Evolutionary conservation across 1,140 invertebrate species (phyloP).

Genomic region (Eufriesea mexicana): DNA sequence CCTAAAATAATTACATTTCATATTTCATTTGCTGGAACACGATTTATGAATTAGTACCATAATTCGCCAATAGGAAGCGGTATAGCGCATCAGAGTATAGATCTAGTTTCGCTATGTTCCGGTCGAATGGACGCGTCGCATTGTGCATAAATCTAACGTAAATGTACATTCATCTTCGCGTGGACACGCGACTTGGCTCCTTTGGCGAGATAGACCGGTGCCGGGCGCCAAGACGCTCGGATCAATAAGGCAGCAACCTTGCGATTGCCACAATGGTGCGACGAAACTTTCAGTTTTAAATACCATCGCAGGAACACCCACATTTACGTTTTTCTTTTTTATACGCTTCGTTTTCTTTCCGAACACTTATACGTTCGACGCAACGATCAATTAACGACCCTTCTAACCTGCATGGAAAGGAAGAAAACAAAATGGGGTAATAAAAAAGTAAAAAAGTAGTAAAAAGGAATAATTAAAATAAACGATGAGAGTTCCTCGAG

Average conservation of each 20-base stretch:
- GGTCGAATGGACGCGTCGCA: neutral
- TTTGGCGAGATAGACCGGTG: constrained; percentile 34
- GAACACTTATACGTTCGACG: neutral
- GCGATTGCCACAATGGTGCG: constrained; percentile 34
- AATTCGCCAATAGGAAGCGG: neutral
- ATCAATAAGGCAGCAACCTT: constrained; percentile 66
- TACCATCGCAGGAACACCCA: neutral
- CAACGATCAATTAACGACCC: neutral
- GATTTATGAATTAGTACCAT: neutral
- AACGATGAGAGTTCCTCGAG: neutral
- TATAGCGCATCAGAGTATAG: neutral
- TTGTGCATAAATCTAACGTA: neutral
- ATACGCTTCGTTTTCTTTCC: neutral
- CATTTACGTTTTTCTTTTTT: neutral
- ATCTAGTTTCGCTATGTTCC: neutral
- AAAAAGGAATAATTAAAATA: neutral
- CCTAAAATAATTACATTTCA: neutral
- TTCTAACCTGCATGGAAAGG: neutral
- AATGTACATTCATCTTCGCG: neutral
- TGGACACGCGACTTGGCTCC: constrained; percentile 7
- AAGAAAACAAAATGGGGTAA: neutral
- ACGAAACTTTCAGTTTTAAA: constrained; percentile 56
- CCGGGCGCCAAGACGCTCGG: constrained; percentile 45
- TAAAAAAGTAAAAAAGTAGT: neutral
- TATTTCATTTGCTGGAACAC: too few species aligned